These are phyloP conservation scores for Melinopterus prodromus DNA, from an alignment of 2,888 invertebrate genomes.

Conservation along the genomic window DNA sequence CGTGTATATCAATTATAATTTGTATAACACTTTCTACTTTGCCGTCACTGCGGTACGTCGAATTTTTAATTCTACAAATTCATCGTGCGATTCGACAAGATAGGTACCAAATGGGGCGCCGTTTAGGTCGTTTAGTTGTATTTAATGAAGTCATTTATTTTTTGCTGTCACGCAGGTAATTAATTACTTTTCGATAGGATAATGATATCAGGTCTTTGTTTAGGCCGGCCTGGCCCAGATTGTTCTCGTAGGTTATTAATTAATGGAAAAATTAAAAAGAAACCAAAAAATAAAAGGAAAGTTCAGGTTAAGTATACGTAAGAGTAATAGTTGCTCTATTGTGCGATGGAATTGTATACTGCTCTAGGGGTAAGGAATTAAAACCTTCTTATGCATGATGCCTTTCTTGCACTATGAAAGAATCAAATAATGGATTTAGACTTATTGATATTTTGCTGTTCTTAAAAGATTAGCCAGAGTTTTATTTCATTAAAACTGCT, in stretches of 20 bases:
- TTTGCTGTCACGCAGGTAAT: neutral
- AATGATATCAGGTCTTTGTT: neutral
- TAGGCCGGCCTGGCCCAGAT: neutral
- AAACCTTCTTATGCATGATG: too few species aligned
- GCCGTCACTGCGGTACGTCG: neutral
- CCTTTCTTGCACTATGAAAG: too few species aligned
- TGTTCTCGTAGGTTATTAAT: neutral
- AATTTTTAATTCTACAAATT: neutral
- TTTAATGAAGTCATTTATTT: conserved; percentile 4
- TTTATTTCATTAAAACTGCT: too few species aligned
- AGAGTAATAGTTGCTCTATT: too few species aligned
- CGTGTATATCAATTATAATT: conserved; percentile 4
- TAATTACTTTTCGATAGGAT: neutral
- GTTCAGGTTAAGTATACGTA: neutral
- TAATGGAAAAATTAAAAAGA: neutral
- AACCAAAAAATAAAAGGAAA: neutral
- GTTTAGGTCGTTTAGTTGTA: neutral
- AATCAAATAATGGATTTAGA: too few species aligned
- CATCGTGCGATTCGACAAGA: neutral
- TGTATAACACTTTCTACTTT: conserved; percentile 4
- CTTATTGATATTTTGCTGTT: too few species aligned
- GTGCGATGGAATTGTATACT: too few species aligned
- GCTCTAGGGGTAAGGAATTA: too few species aligned
- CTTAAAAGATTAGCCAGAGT: too few species aligned
- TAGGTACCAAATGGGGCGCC: neutral